phyloP scores from a whole-genome alignment of 1,140 invertebrate genomes.

The Protaetia brevitarsis region DNA sequence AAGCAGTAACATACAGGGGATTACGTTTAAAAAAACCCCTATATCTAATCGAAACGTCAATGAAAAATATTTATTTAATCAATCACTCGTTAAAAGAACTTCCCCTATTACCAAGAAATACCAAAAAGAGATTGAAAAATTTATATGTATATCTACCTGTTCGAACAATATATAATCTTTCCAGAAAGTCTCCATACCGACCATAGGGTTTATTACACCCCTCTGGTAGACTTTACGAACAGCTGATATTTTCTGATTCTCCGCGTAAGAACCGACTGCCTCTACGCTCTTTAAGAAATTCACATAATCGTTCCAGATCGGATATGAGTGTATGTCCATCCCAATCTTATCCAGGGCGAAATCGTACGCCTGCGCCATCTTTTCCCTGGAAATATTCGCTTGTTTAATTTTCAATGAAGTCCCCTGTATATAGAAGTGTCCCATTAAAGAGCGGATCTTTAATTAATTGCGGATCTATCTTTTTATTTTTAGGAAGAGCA shows the following conservation, averaged over 20 bases:
- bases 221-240: constrained; percentile 95
- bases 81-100: too few relatives aligned
- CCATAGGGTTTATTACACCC: constrained; percentile 94
- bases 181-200: constrained; percentile 97
- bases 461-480: too few relatives aligned
- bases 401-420: constrained; percentile 29
- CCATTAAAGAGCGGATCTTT: too few relatives aligned
- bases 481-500: too few relatives aligned
- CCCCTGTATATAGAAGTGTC: constrained; percentile 20
- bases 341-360: constrained; percentile 99
- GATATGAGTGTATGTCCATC: constrained; percentile 93
- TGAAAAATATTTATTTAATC: too few relatives aligned
- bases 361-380: constrained; percentile 99
- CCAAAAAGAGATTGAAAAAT: not conserved
- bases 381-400: constrained; percentile 73
- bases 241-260: constrained; percentile 98
- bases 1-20: too few relatives aligned
- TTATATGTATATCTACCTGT: constrained; percentile 54
- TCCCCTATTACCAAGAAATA: too few relatives aligned
- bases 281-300: constrained; percentile 96
- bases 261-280: constrained; percentile 96
- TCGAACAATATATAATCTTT: constrained; percentile 96
- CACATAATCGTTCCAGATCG: constrained; percentile 98
- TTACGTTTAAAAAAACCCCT: too few relatives aligned
- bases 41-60: too few relatives aligned